Evolutionary conservation across 2,888 invertebrate genomes (phyloP), one percentile per base, ranked within the genome.

Genomic region (Drosophila anomalata): DNA sequence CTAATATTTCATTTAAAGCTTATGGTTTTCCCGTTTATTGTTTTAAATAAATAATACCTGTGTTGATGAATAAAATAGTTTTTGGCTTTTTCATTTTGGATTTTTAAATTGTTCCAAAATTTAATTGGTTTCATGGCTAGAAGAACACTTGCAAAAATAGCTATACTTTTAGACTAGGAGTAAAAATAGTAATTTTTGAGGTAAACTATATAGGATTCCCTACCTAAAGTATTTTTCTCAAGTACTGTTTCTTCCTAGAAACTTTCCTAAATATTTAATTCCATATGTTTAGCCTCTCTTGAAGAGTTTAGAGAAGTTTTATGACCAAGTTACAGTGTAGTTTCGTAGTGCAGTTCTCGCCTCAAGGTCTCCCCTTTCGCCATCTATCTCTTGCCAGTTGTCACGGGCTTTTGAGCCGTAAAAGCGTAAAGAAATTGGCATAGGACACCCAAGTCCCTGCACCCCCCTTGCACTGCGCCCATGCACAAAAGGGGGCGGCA

Each of bases 341-440:
- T 51, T 20, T 20, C n/a, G 2, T 20, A 17, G 65, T 56, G 67
- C 62, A 63, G 58, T 72, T 59, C 57, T 55, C 67, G 70, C 62
- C 71, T 66, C 84, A 83, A 79, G 84, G 80, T 58, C 78, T 47
- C 26, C 8, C 53, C 78, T 47, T 24, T 12, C 14, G 11, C 22
- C 26, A 12, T 22, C 14, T 46, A 51, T 63, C 52, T 65, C 39
- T 51, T 29, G 46, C 42, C 44, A 44, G 63, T 36, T 63, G 54
- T 31, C 60, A 70, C 63, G 63, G 51, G 54, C 67, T 70, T 65
- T 47, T 65, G 77, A 82, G 77, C 67, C 79, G 50, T 53, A 52
- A 68, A 79, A 61, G 83, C 80, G 83, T 77, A 60, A 79, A 63
- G 78, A 80, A 79, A 77, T 79, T 76, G 78, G 68, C 68, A 39